phyloP scores from a whole-genome alignment of 2,797 vertebrate species.

The Sandelia bainsii region DNA sequence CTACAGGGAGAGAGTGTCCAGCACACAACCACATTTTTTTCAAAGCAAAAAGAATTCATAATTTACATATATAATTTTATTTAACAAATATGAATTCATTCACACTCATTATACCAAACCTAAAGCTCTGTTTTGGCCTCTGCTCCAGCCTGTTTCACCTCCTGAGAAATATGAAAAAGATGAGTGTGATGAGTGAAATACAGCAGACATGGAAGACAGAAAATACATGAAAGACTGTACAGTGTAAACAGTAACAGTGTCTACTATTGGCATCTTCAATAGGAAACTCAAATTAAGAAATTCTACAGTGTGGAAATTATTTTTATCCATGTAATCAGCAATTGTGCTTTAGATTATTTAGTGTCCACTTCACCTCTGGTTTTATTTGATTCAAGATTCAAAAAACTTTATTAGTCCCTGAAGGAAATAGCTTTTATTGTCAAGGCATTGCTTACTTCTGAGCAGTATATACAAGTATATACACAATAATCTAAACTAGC shows the following conservation, averaged over 20 bases:
- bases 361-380: too few species aligned
- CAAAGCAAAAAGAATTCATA: constrained; percentile 10
- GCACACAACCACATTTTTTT: not conserved
- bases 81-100: constrained; percentile 32
- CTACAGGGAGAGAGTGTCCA: not conserved
- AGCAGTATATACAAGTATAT: too few species aligned
- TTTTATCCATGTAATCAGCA: too few species aligned
- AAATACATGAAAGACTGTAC: not conserved
- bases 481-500: too few species aligned
- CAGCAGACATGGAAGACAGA: not conserved
- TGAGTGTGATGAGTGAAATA: constrained; percentile 8
- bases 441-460: too few species aligned
- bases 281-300: not conserved
- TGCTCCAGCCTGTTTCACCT: constrained; percentile 69
- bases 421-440: too few species aligned
- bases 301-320: not conserved
- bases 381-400: too few species aligned
- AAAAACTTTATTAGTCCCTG: too few species aligned
- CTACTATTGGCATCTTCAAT: not conserved
- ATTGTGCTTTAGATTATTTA: too few species aligned
- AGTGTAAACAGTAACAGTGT: not conserved
- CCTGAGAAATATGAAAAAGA: constrained; percentile 64
- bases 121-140: constrained; percentile 83
- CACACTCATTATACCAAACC: constrained; percentile 12
- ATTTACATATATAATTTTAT: constrained; percentile 43